phyloP scores from a whole-genome alignment of 2,888 invertebrate genomes.

The Pammene aurita region DNA sequence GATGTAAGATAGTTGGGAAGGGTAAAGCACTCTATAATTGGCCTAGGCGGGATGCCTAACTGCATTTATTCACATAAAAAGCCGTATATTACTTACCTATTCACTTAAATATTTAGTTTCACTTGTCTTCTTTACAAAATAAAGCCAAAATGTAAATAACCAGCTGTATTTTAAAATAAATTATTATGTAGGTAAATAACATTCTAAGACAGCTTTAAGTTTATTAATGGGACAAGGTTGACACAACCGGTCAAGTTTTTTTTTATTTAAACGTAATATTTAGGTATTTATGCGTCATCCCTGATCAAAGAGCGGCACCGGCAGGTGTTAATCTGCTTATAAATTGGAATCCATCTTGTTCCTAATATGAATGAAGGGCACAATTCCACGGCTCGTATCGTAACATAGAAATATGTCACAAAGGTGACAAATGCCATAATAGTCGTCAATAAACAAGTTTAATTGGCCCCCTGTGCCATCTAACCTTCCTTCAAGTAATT shows the following conservation, averaged over 20 bases:
- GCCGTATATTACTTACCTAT: too few species aligned
- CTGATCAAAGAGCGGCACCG: slow-evolving; percentile 7
- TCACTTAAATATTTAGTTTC: too few species aligned
- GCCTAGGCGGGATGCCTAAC: too few species aligned
- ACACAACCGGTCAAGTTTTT: neutral
- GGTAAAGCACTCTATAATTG: too few species aligned
- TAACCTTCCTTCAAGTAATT: slow-evolving; percentile 7
- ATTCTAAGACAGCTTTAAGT: neutral
- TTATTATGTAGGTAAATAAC: slow-evolving; percentile 2
- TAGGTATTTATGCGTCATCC: neutral
- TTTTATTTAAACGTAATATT: neutral
- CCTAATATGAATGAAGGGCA: slow-evolving; percentile 4
- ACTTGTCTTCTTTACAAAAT: too few species aligned
- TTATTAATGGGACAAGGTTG: slow-evolving; percentile 10
- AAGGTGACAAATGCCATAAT: too few species aligned
- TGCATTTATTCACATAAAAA: too few species aligned
- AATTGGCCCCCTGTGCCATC: slow-evolving; percentile 5
- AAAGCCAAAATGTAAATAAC: too few species aligned
- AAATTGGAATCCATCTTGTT: slow-evolving; percentile 7
- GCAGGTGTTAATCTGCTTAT: neutral
- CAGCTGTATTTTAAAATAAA: neutral
- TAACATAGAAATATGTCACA: too few species aligned
- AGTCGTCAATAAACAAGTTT: neutral
- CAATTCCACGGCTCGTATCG: neutral
- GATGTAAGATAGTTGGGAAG: too few species aligned